These are phyloP conservation scores for Plumapathes pennacea DNA, from an alignment of 92 coral and sea anemone species.

Conservation along the genomic window DNA sequence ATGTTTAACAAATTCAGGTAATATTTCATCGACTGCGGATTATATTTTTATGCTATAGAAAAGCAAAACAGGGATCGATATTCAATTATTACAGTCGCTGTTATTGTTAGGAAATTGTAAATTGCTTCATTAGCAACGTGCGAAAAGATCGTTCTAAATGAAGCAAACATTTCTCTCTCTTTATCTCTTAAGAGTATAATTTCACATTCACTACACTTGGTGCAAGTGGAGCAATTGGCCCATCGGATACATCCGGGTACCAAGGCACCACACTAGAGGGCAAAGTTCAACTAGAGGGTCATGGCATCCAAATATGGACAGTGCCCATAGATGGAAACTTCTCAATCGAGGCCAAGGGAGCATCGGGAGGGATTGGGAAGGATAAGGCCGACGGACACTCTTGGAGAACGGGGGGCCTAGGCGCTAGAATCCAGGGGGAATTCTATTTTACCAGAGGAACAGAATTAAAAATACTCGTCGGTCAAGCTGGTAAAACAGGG, in stretches of 20 bases:
- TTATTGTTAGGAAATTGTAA: no score
- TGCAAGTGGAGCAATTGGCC: conserved; percentile 62
- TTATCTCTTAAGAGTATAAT: conserved; percentile 49
- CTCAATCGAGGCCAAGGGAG: conserved; percentile 80
- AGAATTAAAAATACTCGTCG: conserved; percentile 65
- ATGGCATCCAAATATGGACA: conserved; percentile 88
- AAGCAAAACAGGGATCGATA: no score
- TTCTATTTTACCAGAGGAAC: conserved; percentile 62
- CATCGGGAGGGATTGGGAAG: conserved; percentile 81
- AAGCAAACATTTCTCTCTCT: neutral
- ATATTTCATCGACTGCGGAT: no score
- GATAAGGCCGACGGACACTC: neutral
- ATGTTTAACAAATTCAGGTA: no score
- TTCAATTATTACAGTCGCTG: no score
- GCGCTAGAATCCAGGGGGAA: conserved; percentile 74
- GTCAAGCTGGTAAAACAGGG: conserved; percentile 66
- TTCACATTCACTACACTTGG: conserved; percentile 75
- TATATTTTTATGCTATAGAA: no score
- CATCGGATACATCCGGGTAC: conserved; percentile 61
- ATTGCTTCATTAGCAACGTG: neutral
- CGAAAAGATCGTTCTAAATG: neutral
- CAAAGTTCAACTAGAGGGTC: conserved; percentile 44
- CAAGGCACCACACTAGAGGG: conserved; percentile 71
- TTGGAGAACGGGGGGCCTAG: conserved; percentile 71
- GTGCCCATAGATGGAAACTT: conserved; percentile 82